Percentiles rank a stretch among this genome's conserved stretches.
Evolutionary conservation across 2,113 vertebrate genomes (phyloP).

Genomic region (Lophochroa leadbeateri): DNA sequence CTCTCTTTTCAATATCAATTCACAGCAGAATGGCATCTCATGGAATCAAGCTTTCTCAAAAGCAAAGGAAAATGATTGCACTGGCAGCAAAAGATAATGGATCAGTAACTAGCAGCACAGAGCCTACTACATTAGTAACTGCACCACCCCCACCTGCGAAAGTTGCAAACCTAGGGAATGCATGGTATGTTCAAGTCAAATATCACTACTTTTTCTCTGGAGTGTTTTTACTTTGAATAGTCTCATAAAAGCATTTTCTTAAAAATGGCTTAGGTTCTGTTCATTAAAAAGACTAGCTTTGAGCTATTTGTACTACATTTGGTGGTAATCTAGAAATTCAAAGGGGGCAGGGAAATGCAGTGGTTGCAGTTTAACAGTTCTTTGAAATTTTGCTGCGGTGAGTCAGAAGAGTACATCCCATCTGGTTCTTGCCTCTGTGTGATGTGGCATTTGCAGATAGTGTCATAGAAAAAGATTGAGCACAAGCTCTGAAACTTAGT

Average conservation of each 20-base stretch:
- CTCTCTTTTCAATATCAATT: conserved; percentile 35
- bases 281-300: not conserved
- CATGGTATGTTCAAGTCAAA: conserved; percentile 81
- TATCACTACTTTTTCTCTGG: not conserved
- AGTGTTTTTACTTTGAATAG: not conserved
- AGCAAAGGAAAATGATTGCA: conserved; percentile 95
- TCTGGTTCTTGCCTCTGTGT: not conserved
- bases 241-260: not conserved
- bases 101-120: conserved; percentile 58
- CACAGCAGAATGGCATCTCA: conserved; percentile 76
- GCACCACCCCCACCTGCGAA: conserved; percentile 62
- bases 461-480: not conserved
- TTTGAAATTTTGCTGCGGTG: not conserved
- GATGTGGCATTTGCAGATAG: not conserved
- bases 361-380: not conserved
- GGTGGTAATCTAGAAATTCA: not conserved
- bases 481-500: not conserved
- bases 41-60: conserved; percentile 92
- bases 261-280: not conserved
- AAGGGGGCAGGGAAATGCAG: not conserved
- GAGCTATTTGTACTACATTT: not conserved
- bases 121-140: conserved; percentile 67
- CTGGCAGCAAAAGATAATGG: conserved; percentile 85
- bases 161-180: conserved; percentile 79
- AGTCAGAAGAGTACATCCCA: not conserved